A percentile compares a stretch with the other conserved stretches of the same genome.
Evolutionary conservation across 2,888 invertebrate species (phyloP).

Genomic region (Stenchaetothrips biformis): DNA sequence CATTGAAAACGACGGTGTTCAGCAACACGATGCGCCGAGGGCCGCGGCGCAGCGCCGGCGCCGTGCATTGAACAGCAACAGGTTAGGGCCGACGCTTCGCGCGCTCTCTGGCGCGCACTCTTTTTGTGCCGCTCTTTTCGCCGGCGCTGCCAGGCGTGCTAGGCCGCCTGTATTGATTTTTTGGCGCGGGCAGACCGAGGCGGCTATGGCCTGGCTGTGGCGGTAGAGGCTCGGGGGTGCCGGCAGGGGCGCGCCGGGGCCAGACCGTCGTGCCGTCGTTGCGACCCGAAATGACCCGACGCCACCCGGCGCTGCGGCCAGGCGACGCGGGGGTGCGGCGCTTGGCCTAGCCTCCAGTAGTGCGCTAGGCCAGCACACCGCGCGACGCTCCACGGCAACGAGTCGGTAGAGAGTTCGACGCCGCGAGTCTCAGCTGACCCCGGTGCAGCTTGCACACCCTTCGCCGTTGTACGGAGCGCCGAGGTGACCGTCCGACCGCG

Average conservation of each 20-base stretch:
- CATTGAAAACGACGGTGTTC: too few species aligned
- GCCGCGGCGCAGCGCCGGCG: not conserved
- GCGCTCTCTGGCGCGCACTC: not conserved
- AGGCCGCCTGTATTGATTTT: conserved; percentile 4
- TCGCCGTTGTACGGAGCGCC: too few species aligned
- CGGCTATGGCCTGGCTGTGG: too few species aligned
- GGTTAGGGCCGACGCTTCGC: not conserved
- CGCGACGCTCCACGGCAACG: too few species aligned
- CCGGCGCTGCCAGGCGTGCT: not conserved
- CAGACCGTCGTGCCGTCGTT: not conserved
- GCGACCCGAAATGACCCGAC: not conserved
- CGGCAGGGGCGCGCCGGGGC: not conserved
- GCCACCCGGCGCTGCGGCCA: not conserved
- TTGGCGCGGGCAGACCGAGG: not conserved
- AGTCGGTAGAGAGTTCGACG: too few species aligned
- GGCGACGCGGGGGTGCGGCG: not conserved
- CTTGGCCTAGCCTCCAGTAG: not conserved
- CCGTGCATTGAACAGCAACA: not conserved
- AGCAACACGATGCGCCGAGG: too few species aligned
- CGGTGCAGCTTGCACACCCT: too few species aligned
- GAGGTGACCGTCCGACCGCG: too few species aligned
- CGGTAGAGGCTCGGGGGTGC: not conserved
- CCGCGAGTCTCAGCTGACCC: too few species aligned
- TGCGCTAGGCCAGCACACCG: not conserved
- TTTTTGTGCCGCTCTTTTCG: conserved; percentile 18